Percentiles rank a stretch among this genome's conserved stretches.
Conservation (phyloP, 2,888 invertebrate species). For the Leptinotarsa haldemani region DNA sequence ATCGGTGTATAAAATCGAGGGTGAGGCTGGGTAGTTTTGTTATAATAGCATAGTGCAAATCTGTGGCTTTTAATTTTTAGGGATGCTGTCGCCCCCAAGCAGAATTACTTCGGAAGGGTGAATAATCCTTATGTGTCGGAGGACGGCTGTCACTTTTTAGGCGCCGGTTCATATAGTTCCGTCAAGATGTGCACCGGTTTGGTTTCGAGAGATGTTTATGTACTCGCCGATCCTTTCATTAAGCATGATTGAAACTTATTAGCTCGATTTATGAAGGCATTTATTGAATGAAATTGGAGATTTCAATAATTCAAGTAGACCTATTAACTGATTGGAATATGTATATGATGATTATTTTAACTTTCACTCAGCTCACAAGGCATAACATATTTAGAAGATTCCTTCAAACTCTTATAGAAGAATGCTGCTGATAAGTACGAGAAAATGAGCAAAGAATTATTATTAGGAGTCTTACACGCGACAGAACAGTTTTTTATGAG, state of each 20-base stretch:
- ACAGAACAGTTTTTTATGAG: too few species aligned
- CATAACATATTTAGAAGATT: too few species aligned
- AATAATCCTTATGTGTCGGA: constrained; percentile 61
- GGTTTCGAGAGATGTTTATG: neutral
- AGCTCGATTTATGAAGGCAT: too few species aligned
- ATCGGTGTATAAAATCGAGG: constrained; percentile 49
- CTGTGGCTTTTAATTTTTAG: constrained; percentile 67
- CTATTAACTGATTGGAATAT: too few species aligned
- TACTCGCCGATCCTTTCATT: constrained; percentile 8
- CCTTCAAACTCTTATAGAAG: too few species aligned
- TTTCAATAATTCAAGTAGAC: too few species aligned
- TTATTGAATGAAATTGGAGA: too few species aligned
- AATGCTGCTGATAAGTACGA: too few species aligned
- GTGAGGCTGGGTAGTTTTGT: constrained; percentile 55
- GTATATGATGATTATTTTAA: too few species aligned
- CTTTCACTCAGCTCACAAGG: too few species aligned
- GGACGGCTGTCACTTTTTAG: constrained; percentile 35
- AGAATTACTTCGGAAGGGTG: constrained; percentile 63
- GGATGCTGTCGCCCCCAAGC: constrained; percentile 64
- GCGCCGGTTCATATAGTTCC: constrained; percentile 24
- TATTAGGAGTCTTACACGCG: too few species aligned
- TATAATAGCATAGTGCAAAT: constrained; percentile 64
- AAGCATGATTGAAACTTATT: neutral
- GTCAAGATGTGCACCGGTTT: constrained; percentile 16
- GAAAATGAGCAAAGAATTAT: too few species aligned